Conservation (phyloP, 2,888 invertebrate species). For the Latrodectus hesperus region DNA sequence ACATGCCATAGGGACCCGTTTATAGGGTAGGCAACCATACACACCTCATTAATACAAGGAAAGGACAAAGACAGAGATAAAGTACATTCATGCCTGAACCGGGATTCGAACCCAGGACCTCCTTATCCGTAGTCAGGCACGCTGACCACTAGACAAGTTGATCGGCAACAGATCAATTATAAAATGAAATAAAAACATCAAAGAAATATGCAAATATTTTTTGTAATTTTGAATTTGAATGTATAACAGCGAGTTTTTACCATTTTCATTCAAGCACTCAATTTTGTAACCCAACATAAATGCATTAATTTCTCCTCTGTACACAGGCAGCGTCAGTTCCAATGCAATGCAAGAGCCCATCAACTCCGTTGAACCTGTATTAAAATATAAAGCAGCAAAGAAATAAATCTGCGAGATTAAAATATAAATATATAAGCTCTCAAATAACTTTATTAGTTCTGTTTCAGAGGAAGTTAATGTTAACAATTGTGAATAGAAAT, state of each 20-base stretch:
- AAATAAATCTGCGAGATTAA: neutral
- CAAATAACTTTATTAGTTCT: neutral
- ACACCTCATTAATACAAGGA: too few relatives aligned
- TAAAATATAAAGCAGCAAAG: neutral
- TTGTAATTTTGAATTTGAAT: neutral
- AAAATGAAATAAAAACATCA: too few relatives aligned
- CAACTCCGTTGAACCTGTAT: slow-evolving; percentile 18
- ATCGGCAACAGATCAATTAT: too few relatives aligned
- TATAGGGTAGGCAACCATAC: too few relatives aligned
- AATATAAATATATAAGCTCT: neutral
- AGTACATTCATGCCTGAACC: too few relatives aligned
- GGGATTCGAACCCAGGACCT: too few relatives aligned
- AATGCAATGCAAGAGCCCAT: neutral
- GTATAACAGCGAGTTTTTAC: slow-evolving; percentile 71
- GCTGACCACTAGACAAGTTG: too few relatives aligned
- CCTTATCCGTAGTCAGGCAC: too few relatives aligned
- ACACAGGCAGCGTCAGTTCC: slow-evolving; percentile 77
- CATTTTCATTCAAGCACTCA: slow-evolving; percentile 76
- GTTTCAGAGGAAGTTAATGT: neutral
- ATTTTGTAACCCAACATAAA: slow-evolving; percentile 78
- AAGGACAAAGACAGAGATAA: too few relatives aligned
- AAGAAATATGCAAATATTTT: too few relatives aligned
- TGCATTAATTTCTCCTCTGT: slow-evolving; percentile 78
- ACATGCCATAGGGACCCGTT: too few relatives aligned
- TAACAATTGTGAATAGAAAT: neutral